These are phyloP conservation scores for Heterocephalus glaber DNA, from an alignment of 2,113 vertebrate species.

Conservation along the genomic window DNA sequence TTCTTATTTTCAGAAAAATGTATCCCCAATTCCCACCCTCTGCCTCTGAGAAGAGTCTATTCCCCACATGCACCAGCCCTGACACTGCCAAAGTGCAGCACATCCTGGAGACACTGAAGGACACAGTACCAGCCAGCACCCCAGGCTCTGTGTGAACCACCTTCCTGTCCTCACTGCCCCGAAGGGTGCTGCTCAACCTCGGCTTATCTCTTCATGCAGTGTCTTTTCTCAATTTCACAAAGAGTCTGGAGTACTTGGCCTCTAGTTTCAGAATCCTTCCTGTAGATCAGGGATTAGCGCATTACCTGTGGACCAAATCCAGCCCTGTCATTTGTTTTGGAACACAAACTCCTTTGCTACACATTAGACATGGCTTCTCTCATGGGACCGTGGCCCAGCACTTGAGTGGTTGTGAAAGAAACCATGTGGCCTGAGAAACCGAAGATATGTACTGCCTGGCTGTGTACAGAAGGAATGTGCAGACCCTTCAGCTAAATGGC, in stretches of 20 bases:
- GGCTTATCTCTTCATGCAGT: no score
- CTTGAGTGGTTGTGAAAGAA: background rate
- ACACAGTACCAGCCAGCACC: no score
- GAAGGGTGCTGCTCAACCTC: no score
- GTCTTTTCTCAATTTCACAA: background rate
- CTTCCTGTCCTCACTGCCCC: background rate
- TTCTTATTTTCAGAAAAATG: background rate
- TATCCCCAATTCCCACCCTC: background rate
- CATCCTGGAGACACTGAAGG: rapidly evolving
- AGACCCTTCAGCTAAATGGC: background rate
- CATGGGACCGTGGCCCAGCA: background rate
- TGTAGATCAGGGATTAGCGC: background rate
- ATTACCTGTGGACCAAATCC: background rate
- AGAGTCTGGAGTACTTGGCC: background rate
- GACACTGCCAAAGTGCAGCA: background rate
- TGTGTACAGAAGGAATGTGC: background rate
- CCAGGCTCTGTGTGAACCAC: rapidly evolving
- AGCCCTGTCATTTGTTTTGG: background rate
- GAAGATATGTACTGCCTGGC: background rate
- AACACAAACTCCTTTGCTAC: background rate
- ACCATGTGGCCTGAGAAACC: background rate
- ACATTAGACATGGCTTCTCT: background rate
- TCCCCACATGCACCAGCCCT: background rate
- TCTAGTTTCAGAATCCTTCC: background rate
- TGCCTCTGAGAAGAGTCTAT: background rate